Percentiles rank a stretch among this genome's conserved stretches.
Evolutionary conservation across 2,888 invertebrate species (phyloP).

Genomic region (Athrips mouffetella): DNA sequence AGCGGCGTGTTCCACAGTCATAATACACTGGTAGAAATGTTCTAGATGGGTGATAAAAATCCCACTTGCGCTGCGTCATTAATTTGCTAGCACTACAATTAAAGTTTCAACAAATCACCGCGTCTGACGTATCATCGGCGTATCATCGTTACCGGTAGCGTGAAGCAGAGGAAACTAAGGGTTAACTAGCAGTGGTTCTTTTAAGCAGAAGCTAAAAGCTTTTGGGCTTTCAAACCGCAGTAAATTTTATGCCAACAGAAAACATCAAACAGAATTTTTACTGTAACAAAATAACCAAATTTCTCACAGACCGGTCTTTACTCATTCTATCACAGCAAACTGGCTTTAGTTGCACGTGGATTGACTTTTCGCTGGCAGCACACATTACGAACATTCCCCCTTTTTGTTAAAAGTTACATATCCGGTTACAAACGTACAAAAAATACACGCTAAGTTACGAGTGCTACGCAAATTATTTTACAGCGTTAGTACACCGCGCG

Average conservation of each 20-base stretch:
- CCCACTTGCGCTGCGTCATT: slow-evolving; percentile 55
- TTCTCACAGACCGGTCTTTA: background rate
- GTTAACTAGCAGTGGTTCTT: too few species aligned
- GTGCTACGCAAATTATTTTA: slow-evolving; percentile 12
- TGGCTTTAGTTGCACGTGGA: slow-evolving; percentile 8
- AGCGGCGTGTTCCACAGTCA: slow-evolving; percentile 61
- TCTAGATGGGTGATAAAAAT: slow-evolving; percentile 35
- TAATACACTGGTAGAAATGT: slow-evolving; percentile 40
- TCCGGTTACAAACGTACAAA: slow-evolving; percentile 12
- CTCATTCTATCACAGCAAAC: slow-evolving; percentile 6
- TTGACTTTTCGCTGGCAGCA: slow-evolving; percentile 5
- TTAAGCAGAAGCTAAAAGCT: background rate
- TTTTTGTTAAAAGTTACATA: slow-evolving; percentile 8
- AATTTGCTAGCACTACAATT: slow-evolving; percentile 62
- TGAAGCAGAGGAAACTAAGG: too few species aligned
- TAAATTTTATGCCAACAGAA: too few species aligned
- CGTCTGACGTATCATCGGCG: slow-evolving; percentile 42
- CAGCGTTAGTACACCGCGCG: slow-evolving; percentile 10
- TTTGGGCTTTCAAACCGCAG: background rate
- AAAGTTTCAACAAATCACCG: slow-evolving; percentile 68
- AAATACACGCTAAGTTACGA: slow-evolving; percentile 9
- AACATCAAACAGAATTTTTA: background rate
- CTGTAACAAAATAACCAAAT: background rate
- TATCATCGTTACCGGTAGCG: slow-evolving; percentile 35
- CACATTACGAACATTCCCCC: slow-evolving; percentile 5